Evolutionary conservation across 2,888 invertebrate genomes (phyloP).

Genomic region (Marronus borbonicus): DNA sequence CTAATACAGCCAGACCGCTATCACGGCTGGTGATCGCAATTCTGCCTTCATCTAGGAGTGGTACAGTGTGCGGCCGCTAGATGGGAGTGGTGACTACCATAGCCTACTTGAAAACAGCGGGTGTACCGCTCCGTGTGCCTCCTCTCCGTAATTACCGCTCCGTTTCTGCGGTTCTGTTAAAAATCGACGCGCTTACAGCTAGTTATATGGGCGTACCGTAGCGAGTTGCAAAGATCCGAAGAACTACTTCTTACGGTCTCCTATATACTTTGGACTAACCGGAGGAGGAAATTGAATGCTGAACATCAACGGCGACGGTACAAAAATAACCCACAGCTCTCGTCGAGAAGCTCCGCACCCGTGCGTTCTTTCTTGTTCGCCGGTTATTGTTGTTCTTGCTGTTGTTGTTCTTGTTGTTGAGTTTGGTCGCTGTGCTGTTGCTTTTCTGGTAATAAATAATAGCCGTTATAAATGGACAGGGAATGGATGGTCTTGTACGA

Average conservation of each 20-base stretch:
- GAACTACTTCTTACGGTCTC: neutral
- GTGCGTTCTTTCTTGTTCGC: too few species aligned
- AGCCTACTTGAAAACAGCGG: constrained; percentile 50
- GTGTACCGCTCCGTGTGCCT: constrained; percentile 35
- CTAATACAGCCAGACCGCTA: constrained; percentile 3
- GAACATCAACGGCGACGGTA: neutral
- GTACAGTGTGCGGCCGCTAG: constrained; percentile 43
- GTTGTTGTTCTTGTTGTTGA: too few species aligned
- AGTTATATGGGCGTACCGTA: too few species aligned
- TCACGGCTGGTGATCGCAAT: constrained; percentile 17
- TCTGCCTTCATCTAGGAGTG: constrained; percentile 43
- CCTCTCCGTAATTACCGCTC: constrained; percentile 41
- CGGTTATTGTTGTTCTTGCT: too few species aligned
- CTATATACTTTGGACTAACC: too few species aligned
- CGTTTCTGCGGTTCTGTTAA: constrained; percentile 8
- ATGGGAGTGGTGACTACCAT: constrained; percentile 51
- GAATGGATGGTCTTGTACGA: constrained; percentile 4
- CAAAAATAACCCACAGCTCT: neutral
- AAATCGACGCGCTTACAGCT: constrained; percentile 2
- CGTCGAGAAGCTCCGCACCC: neutral
- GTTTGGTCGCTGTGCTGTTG: neutral
- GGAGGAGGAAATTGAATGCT: constrained; percentile 13
- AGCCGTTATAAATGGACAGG: constrained; percentile 30
- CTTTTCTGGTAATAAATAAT: constrained; percentile 45
- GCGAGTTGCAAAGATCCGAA: neutral